These are phyloP conservation scores for Myopa tessellatipennis DNA, from an alignment of 2,888 invertebrate genomes.

Conservation along the genomic window DNA sequence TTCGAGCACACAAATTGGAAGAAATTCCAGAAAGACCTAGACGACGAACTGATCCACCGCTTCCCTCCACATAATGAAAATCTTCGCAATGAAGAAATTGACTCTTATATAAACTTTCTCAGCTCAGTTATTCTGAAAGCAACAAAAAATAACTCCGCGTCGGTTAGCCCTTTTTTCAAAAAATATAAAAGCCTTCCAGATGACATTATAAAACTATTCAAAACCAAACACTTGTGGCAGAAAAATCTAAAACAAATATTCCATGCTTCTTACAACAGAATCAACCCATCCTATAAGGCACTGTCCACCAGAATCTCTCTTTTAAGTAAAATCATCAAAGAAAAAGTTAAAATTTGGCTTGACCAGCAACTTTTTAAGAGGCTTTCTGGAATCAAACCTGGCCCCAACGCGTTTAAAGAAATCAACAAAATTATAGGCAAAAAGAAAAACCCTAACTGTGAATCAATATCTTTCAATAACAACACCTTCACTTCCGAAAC, in stretches of 20 bases:
- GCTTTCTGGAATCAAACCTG: too few relatives aligned
- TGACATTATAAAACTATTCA: not conserved
- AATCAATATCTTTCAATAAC: too few relatives aligned
- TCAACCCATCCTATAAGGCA: too few relatives aligned
- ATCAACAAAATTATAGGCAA: too few relatives aligned
- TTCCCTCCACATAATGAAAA: not conserved
- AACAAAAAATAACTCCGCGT: not conserved
- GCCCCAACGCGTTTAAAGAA: too few relatives aligned
- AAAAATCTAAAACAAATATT: not conserved
- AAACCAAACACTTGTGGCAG: constrained; percentile 1
- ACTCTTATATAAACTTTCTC: not conserved
- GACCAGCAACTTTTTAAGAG: too few relatives aligned
- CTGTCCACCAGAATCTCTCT: too few relatives aligned
- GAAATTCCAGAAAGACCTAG: constrained; percentile 1
- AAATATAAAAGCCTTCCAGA: not conserved
- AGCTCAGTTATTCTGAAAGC: not conserved
- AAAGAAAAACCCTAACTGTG: too few relatives aligned
- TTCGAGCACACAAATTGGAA: not conserved
- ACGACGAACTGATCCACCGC: not conserved
- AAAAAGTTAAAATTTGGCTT: too few relatives aligned
- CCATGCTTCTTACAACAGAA: not conserved
- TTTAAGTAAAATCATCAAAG: too few relatives aligned
- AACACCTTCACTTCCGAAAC: too few relatives aligned
- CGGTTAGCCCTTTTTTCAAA: not conserved
- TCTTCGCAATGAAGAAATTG: not conserved